These are phyloP conservation scores for human (Homo sapiens) DNA, from an alignment of 2,113 vertebrate genomes.

Conservation along the genomic window DNA sequence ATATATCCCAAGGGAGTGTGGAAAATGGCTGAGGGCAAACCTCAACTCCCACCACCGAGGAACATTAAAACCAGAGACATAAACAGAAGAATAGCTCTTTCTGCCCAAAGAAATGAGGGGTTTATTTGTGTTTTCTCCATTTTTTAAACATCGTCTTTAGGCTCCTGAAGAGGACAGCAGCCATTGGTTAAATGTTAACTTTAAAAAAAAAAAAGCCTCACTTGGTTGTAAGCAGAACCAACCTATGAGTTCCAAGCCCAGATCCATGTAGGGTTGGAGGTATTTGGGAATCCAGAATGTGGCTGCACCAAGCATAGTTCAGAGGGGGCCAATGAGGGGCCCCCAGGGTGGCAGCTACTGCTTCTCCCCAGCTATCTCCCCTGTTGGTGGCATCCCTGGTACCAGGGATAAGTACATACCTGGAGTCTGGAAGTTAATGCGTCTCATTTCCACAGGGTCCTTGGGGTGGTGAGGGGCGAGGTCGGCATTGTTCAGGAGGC, in stretches of 20 bases:
- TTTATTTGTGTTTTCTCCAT: not conserved
- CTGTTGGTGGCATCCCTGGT: fast-evolving
- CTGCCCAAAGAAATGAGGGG: too few relatives aligned
- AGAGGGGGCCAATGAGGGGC: fast-evolving
- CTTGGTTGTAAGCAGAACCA: not conserved
- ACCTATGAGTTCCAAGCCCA: fast-evolving
- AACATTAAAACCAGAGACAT: fast-evolving
- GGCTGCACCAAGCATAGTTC: fast-evolving
- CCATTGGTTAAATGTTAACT: not conserved
- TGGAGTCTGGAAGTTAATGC: constrained; percentile 98
- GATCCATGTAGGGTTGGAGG: fast-evolving
- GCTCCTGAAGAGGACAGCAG: not conserved
- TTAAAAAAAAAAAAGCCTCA: not conserved
- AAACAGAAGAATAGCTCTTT: not conserved
- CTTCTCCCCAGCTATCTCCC: not conserved
- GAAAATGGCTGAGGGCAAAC: not conserved
- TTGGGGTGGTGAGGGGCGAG: constrained; percentile 96
- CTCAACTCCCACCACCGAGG: fast-evolving
- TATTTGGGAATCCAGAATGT: fast-evolving
- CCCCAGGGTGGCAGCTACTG: fast-evolving
- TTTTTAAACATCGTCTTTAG: not conserved
- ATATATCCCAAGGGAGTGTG: not conserved
- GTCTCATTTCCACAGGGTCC: constrained; percentile 97
- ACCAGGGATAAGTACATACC: constrained; percentile 81
- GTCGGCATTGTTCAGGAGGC: constrained; percentile 95